Conservation (phyloP, 1,140 invertebrate species). For the Coelopa frigida region DNA sequence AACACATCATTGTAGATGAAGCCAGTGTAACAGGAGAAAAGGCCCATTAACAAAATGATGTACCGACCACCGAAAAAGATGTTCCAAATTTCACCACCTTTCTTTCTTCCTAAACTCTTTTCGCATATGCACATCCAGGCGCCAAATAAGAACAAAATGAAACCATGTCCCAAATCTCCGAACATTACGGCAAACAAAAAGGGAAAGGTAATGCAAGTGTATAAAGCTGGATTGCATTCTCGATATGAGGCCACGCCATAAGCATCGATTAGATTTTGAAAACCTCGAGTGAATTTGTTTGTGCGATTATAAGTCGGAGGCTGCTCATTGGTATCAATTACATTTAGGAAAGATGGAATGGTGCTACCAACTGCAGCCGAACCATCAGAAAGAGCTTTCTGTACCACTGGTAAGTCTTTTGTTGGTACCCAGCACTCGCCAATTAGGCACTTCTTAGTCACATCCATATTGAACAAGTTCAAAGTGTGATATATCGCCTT, state of each 20-base stretch:
- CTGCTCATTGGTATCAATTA: conserved; percentile 79
- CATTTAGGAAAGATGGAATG: conserved; percentile 91
- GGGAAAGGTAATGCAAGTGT: conserved; percentile 68
- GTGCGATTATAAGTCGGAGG: conserved; percentile 95
- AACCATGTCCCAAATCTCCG: conserved; percentile 65
- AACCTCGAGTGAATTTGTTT: conserved; percentile 93
- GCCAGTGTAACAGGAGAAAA: conserved; percentile 73
- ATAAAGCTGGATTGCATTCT: conserved; percentile 58
- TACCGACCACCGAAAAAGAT: conserved; percentile 97
- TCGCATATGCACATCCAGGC: conserved; percentile 64
- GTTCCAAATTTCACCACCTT: conserved; percentile 83
- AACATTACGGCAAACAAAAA: conserved; percentile 75
- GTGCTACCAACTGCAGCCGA: conserved; percentile 88
- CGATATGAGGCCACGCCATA: conserved; percentile 91
- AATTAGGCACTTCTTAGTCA: conserved; percentile 89
- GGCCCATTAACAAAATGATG: conserved; percentile 94
- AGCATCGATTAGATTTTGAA: conserved; percentile 93
- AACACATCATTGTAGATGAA: conserved; percentile 98
- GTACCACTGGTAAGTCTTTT: conserved; percentile 76
- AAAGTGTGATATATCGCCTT: conserved; percentile 89
- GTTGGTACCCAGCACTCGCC: conserved; percentile 97
- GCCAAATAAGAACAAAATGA: conserved; percentile 58
- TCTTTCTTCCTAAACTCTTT: conserved; percentile 48
- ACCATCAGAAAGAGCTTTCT: conserved; percentile 87
- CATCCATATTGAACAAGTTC: conserved; percentile 85